phyloP scores from a whole-genome alignment of 2,113 vertebrate genomes.

The Melospiza georgiana region DNA sequence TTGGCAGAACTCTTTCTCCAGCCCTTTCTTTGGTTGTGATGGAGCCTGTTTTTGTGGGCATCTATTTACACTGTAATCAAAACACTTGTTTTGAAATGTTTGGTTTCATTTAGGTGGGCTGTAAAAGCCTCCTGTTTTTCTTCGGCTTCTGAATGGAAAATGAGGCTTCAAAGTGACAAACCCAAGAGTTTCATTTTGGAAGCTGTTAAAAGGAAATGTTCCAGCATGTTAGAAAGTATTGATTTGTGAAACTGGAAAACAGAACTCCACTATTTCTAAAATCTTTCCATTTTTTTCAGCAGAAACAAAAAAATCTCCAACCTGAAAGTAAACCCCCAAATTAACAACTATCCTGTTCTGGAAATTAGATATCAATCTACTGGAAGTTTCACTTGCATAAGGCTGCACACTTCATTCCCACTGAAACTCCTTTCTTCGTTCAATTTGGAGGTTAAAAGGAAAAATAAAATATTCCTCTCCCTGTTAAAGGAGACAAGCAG shows the following conservation, averaged over 20 bases:
- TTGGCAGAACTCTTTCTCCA: not conserved
- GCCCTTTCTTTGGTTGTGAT: accelerated
- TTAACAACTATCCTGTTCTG: not conserved
- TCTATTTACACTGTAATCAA: not conserved
- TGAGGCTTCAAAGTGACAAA: not conserved
- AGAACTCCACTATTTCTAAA: not conserved
- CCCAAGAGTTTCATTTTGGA: not conserved
- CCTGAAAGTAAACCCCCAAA: not conserved
- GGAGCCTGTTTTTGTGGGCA: not conserved
- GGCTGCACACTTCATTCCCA: not conserved
- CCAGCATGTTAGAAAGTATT: not conserved
- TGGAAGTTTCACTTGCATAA: not conserved
- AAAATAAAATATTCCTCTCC: not conserved
- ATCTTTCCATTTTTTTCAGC: accelerated
- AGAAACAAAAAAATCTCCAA: not conserved
- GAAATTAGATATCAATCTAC: not conserved
- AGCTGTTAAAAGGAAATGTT: not conserved
- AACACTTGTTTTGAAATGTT: not conserved
- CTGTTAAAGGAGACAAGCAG: not conserved
- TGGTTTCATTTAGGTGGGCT: not conserved
- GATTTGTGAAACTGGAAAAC: not conserved
- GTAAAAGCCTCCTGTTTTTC: not conserved
- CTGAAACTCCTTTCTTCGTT: not conserved
- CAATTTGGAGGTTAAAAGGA: not conserved
- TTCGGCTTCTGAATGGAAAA: not conserved